Base-by-base conservation (phyloP, 2,797 vertebrate species). In the Hyperoplus lanceolatus region DNA sequence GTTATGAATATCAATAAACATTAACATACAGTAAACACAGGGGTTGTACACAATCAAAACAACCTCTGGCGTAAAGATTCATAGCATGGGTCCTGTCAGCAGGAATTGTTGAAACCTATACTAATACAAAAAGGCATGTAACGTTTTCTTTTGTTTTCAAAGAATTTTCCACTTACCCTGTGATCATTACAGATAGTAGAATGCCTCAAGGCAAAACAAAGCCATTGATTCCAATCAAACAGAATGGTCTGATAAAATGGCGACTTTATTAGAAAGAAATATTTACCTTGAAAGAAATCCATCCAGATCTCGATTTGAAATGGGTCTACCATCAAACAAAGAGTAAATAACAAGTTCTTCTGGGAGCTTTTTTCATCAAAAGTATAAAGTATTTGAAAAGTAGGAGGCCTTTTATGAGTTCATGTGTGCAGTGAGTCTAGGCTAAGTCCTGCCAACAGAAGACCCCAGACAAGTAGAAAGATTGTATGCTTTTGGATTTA, bases 1-100 rank as follows among this genome's bases (percentile, higher is more conserved):
- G 29, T 48, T 36, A 69, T 77, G 57, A 83, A 84, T 78, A 68
- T 77, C 49, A 65, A 59, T 83, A 63, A 73, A 60, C 15, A 77
- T 75, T 61, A 43, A n/a, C 56, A 65, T n/a, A 16, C 4, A 10
- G 13, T 61, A 39, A 16, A 29, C 60, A 38, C n/a, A 74, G 2
- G 1, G 1, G 18, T 66, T 65, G 8, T 48, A 50, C 49, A 75
- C 36, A 53, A 38, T 60, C 7, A 48, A 50, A 55, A 8, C 36
- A 67, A 16, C 1, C 11, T 10, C 13, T 43, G 3, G 5, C 18
- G 10, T 16, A 42, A 58, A 49, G 42, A 53, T 68, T 65, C 29
- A 56, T 41, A 16, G 39, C 21, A 51, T 7, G 5, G 13, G 41
- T 38, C 29, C n/a, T 8, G 4, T 58, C 73, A 62, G 13, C 36